A percentile compares a stretch with the other conserved stretches of the same genome.
Evolutionary conservation across 2,797 vertebrate species (phyloP).

Genomic region (Selene dorsalis): DNA sequence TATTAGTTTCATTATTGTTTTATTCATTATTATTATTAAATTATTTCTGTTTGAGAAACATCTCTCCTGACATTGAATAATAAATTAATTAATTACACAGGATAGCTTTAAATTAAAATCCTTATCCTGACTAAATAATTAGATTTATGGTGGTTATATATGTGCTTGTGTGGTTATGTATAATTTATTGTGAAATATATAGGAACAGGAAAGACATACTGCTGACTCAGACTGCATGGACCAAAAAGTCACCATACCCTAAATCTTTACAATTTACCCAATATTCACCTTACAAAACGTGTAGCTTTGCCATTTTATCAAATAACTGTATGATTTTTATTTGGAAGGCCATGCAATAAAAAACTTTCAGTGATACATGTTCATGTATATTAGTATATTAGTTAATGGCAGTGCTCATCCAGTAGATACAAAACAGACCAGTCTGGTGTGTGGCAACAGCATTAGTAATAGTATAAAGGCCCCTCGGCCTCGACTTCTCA

Average conservation of each 20-base stretch:
- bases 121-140: too few relatives aligned
- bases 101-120: too few relatives aligned
- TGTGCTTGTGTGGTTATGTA: too few relatives aligned
- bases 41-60: too few relatives aligned
- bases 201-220: neutral
- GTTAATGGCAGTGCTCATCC: neutral
- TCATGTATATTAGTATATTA: too few relatives aligned
- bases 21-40: too few relatives aligned
- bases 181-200: too few relatives aligned
- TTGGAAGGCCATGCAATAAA: neutral
- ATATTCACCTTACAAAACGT: too few relatives aligned
- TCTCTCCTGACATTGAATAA: too few relatives aligned
- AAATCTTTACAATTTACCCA: neutral
- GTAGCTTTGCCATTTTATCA: neutral
- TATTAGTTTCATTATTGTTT: too few relatives aligned
- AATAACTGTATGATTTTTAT: neutral
- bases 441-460: neutral
- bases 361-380: neutral
- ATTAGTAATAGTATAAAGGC: constrained; percentile 49
- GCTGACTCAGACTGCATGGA: neutral
- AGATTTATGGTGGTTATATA: too few relatives aligned
- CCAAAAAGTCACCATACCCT: neutral
- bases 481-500: constrained; percentile 75
- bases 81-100: too few relatives aligned
- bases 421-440: neutral